Percentiles rank a stretch among this genome's conserved stretches.
These are phyloP conservation scores for Edolisoma coerulescens DNA, from an alignment of 2,113 vertebrate species.

Conservation along the genomic window DNA sequence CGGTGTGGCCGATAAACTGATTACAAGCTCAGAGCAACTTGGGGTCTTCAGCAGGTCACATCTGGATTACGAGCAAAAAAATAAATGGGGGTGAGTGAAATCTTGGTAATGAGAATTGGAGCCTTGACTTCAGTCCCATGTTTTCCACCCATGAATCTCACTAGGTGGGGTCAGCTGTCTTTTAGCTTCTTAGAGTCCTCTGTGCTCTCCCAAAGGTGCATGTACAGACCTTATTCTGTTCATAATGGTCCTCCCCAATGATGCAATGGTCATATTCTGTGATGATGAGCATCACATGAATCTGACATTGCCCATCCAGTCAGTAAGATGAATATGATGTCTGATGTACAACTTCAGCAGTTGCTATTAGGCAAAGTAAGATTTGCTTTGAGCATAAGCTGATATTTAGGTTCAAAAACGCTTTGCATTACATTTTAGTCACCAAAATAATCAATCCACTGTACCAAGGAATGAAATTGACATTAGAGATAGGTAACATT, in stretches of 20 bases:
- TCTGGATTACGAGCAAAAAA: rapidly evolving
- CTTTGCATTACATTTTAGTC: background rate
- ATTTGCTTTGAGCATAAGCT: background rate
- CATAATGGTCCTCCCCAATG: background rate
- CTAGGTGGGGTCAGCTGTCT: background rate
- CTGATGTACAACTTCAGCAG: background rate
- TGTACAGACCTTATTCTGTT: background rate
- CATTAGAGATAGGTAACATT: background rate
- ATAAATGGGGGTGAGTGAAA: background rate
- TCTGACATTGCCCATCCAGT: background rate
- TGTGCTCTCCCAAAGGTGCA: background rate
- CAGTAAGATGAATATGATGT: background rate
- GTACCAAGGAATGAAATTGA: background rate
- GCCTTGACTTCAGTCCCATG: background rate
- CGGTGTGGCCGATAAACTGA: background rate
- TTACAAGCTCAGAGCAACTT: background rate
- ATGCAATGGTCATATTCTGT: background rate
- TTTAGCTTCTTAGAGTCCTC: background rate
- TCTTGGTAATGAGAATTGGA: background rate
- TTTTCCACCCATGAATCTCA: background rate
- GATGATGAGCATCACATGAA: background rate
- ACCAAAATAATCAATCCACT: background rate
- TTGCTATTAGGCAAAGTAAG: background rate
- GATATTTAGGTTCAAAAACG: background rate
- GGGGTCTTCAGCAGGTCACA: background rate